Evolutionary conservation across 2,888 invertebrate genomes (phyloP), one percentile per base, ranked within the genome.

Genomic region (Incurvaria masculella): DNA sequence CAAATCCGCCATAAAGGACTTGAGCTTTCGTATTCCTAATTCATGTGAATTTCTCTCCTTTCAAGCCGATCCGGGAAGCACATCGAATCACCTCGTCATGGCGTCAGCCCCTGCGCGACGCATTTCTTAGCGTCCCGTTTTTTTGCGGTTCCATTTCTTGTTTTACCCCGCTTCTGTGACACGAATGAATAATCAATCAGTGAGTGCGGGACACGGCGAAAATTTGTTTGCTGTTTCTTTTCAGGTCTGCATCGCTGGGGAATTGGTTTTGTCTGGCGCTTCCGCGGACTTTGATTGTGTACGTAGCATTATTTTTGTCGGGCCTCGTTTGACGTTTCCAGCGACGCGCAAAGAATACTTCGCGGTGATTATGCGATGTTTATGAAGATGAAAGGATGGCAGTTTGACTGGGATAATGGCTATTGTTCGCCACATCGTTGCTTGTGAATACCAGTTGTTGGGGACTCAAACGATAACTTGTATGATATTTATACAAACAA

Each of bases 121-220:
- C 8, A 14, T 33, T 3, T 33, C 14, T 11, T 4, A 14, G 14
- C 14, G 8, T 33, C 33, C 11, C 4, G 14, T 33, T 4, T 33
- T 33, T 33, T 33, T 33, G 11, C 14, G 4, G 33, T 33, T n/a
- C 33, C 33, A 33, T 33, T 33, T 33, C 33, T 33, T 33, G 33
- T 11, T 33, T 11, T 33, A 14, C 33, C 33, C 14, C 33, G 33
- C 14, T n/a, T 33, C 14, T 14, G 33, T 69, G 71, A 65, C 65
- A 61, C 56, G 75, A 73, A 72, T 73, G 71, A 68, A 74, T 76
- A 76, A 76, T 75, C 76, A 74, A 76, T 76, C 76, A 75, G 73
- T 67, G 69, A 73, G 68, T 65, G 71, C 62, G n/a, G n/a, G n/a
- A n/a, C n/a, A n/a, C n/a, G n/a, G n/a, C n/a, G 65, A 57, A 64